phyloP scores from a whole-genome alignment of 2,797 vertebrate genomes.

The Neosilurus hyrtlii region DNA sequence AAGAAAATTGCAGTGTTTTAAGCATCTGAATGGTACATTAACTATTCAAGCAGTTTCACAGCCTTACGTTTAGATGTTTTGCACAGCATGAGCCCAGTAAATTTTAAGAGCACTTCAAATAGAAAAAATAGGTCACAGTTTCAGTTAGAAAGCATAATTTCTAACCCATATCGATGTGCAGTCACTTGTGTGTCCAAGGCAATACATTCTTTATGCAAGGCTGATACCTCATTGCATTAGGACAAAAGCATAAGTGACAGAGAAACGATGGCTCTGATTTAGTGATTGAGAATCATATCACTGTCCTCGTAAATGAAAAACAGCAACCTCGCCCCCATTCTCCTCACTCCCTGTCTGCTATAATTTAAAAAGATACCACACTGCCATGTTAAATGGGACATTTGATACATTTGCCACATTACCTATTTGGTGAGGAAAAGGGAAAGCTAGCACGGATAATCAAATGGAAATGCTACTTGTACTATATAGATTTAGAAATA shows the following conservation, averaged over 20 bases:
- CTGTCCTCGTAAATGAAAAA: not conserved
- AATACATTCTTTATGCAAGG: slow-evolving; percentile 7
- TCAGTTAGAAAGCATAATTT: not conserved
- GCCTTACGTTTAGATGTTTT: not conserved
- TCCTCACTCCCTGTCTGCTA: not conserved
- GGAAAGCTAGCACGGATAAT: not conserved
- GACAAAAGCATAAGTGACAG: not conserved
- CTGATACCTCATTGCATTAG: not conserved
- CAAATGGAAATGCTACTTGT: not conserved
- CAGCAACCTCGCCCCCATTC: not conserved
- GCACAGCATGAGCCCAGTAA: not conserved
- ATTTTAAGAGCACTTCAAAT: not conserved
- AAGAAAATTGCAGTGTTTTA: not conserved
- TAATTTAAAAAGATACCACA: not conserved
- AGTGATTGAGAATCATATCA: slow-evolving; percentile 1
- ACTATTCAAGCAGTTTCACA: not conserved
- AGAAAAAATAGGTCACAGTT: not conserved
- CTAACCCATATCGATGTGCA: not conserved
- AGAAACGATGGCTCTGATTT: not conserved
- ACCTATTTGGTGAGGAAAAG: too few species aligned
- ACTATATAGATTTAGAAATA: not conserved
- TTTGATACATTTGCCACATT: not conserved
- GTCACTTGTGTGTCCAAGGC: not conserved
- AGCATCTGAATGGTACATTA: not conserved
- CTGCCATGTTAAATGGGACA: not conserved